phyloP scores from a whole-genome alignment of 1,140 invertebrate species.

The Harlomillsia oculata region DNA sequence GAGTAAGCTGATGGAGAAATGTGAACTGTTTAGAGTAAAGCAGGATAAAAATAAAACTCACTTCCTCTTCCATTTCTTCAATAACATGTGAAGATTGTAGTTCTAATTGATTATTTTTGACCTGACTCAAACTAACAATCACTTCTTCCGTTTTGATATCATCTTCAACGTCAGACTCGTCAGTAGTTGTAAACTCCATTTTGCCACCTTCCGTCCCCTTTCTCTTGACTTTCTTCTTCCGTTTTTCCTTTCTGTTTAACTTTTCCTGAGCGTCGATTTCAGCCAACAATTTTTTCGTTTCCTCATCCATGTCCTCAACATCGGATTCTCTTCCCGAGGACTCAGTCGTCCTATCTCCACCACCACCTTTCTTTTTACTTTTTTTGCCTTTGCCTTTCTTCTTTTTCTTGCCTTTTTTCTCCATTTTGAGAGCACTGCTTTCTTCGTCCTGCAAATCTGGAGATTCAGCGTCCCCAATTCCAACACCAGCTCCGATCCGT shows the following conservation, averaged over 20 bases:
- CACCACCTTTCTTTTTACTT: conserved; percentile 9
- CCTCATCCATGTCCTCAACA: conserved; percentile 14
- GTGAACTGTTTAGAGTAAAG: too few relatives aligned
- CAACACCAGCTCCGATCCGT: neutral
- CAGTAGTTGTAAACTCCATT: too few relatives aligned
- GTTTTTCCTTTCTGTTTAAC: neutral
- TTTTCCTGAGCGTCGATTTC: neutral
- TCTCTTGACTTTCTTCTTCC: neutral
- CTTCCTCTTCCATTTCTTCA: too few relatives aligned
- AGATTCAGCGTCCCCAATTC: too few relatives aligned
- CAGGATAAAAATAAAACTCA: too few relatives aligned
- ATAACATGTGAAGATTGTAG: too few relatives aligned
- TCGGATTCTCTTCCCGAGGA: neutral
- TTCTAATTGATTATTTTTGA: too few relatives aligned
- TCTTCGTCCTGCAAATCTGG: conserved; percentile 7
- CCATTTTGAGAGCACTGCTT: neutral
- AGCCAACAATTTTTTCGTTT: neutral
- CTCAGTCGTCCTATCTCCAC: neutral
- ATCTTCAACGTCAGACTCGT: too few relatives aligned
- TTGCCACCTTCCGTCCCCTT: neutral
- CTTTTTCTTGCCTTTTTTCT: conserved; percentile 19
- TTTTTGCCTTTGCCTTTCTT: conserved; percentile 13
- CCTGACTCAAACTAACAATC: too few relatives aligned
- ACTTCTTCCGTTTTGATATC: neutral
- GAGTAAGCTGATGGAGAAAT: too few relatives aligned